Conservation (phyloP, 2,113 vertebrate species). For the Amphiprion percula region DNA sequence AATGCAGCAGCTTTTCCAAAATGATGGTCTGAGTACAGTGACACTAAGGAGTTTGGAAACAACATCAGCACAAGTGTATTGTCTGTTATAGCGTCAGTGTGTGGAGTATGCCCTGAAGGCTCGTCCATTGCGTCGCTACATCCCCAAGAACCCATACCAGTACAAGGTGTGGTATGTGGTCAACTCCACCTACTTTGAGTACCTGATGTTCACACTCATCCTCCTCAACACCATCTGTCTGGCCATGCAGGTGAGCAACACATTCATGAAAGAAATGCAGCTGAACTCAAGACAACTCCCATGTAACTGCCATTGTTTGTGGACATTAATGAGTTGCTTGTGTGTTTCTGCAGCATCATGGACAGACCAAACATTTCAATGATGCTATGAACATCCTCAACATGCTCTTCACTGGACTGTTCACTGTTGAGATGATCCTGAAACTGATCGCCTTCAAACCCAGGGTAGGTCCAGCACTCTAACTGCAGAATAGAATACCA, state of each 20-base stretch:
- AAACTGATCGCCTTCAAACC: conserved; percentile 99
- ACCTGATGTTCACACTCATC: conserved; percentile 99
- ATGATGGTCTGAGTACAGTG: background rate
- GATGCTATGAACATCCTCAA: conserved; percentile 99
- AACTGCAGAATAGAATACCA: background rate
- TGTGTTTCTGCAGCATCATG: conserved; percentile 89
- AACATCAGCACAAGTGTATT: conserved; percentile 27
- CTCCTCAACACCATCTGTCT: conserved; percentile 99
- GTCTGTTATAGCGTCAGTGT: conserved; percentile 91
- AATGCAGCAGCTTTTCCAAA: conserved; percentile 6
- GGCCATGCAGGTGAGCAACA: conserved; percentile 95
- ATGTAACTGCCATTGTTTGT: background rate
- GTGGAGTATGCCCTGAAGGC: conserved; percentile 99
- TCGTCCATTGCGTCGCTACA: conserved; percentile 94
- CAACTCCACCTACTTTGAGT: conserved; percentile 99
- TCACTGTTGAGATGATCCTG: conserved; percentile 99
- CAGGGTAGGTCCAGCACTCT: conserved; percentile 87
- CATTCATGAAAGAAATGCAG: background rate
- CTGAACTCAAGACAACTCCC: no score
- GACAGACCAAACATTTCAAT: conserved; percentile 95
- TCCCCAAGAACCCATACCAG: conserved; percentile 99
- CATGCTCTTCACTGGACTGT: conserved; percentile 99
- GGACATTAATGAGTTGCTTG: background rate
- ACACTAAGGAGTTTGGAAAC: background rate
- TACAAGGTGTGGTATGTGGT: conserved; percentile 99